A percentile compares a stretch with the other conserved stretches of the same genome.
Evolutionary conservation across 1,140 invertebrate genomes (phyloP).

Genomic region (Vanessa atalanta): DNA sequence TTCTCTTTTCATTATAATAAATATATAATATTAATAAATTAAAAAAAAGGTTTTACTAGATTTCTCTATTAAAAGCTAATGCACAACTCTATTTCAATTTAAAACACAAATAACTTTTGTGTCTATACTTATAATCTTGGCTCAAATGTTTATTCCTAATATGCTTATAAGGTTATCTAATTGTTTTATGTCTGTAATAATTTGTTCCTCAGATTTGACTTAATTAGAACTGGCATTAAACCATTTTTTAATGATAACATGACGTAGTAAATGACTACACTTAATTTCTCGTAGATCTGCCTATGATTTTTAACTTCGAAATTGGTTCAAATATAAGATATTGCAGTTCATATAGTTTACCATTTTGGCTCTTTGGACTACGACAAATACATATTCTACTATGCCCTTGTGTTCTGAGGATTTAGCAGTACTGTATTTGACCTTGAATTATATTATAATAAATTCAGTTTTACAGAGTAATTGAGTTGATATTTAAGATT

Average conservation of each 20-base stretch:
- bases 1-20: slow-evolving; percentile 1
- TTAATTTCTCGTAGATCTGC: no score
- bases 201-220: background rate
- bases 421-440: background rate
- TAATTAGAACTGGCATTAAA: background rate
- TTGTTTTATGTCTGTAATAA: slow-evolving; percentile 14
- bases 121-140: slow-evolving; percentile 16
- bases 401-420: background rate
- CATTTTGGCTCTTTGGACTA: no score
- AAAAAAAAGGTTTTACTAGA: slow-evolving; percentile 19
- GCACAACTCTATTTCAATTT: slow-evolving; percentile 24
- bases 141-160: slow-evolving; percentile 29
- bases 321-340: no score
- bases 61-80: slow-evolving; percentile 22
- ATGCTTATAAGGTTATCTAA: slow-evolving; percentile 19
- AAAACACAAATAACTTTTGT: slow-evolving; percentile 18
- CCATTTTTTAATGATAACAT: background rate
- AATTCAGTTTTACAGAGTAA: background rate
- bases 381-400: background rate
- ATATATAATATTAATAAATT: slow-evolving; percentile 8
- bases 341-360: no score
- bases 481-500: background rate
- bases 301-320: no score
- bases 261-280: no score
- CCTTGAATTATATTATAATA: background rate